Base-by-base conservation (phyloP, 2,888 invertebrate species). In the Caenorhabditis afra region DNA sequence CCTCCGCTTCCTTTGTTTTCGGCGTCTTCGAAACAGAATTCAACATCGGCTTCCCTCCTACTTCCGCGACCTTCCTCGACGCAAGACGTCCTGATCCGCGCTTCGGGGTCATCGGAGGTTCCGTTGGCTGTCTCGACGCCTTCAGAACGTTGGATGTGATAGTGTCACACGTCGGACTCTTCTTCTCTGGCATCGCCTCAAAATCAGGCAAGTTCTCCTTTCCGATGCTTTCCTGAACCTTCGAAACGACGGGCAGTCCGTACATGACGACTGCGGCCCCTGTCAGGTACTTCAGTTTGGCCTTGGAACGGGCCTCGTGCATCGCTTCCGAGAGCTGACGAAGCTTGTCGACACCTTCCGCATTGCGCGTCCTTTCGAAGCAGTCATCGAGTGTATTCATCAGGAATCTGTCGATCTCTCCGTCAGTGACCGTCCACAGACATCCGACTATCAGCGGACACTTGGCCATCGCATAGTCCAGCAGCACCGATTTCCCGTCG, bases 371-470 rank as follows among this genome's bases (percentile, higher is more conserved):
- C 8, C 52, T 49, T 23, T 73, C 79, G 16, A 75, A 76, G 47
- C 80, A 80, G 18, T 71, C 77, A 20, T 82, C 82, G n/a, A 86
- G 61, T 61, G 88, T 73, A 22, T 82, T 78, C 66, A 88, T 85
- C 55, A 87, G 80, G 65, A 79, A 88, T 20, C 86, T 74, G 62
- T 88, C 88, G 35, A 89, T 87, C 66, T 88, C 88, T 23, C 88
- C 88, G 57, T 88, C 88, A 0, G 88, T 88, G 8, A 88, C 89
- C 67, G 85, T 89, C 87, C 87, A 89, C 10, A 88, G 66, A 49
- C 89, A 89, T 20, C 79, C 88, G 62, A 88, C 82, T 12, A 89
- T 70, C 35, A 86, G 81, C 10, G 88, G 88, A 35, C 87, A 85
- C 7, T 82, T 79, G 1, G 87, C 87, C 41, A 87, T 76, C 2